Base-by-base conservation (phyloP, 2,888 invertebrate species). In the Crossocerus cetratus region DNA sequence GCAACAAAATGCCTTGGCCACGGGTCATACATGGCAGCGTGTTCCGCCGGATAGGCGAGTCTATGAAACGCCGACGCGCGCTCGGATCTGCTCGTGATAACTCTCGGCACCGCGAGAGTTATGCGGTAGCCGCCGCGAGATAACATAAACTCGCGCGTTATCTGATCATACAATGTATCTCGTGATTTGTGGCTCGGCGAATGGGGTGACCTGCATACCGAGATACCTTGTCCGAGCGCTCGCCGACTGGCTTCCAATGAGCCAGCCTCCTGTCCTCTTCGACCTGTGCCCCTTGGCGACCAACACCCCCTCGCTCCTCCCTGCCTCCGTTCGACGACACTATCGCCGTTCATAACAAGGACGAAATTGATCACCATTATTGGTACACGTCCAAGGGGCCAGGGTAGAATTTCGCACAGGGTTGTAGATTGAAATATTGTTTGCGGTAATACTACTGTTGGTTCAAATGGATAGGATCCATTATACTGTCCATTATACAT, bases 91-190 rank as follows among this genome's bases (percentile, higher is more conserved):
- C 74, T 65, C 77, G 72, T 72, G 78, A 78, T 78, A 78, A 78
- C 74, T 78, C 74, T 61, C 32, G 32, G 32, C 16, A 49, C 49
- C 74, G 78, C 72, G 76, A 80, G 80, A 84, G 77, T 83, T 83
- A 84, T 84, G 77, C 76, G 81, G 82, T 84, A 84, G 78, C 77
- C 68, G 73, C 64, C 75, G 68, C 77, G 74, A 82, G 84, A 83
- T 86, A 86, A 82, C 83, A 79, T 82, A 84, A 84, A 84, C 79
- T 83, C 77, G 76, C 62, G 71, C 73, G 71, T 75, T 82, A 82
- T 84, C 83, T 80, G 84, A 84, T 84, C 74, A 70, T 75, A 83
- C 76, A 78, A 75, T 76, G 78, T 72, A 76, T 78, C 78, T 68
- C 72, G 73, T 77, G 77, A 83, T 83, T 81, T 78, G 80, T 80